Percentiles rank a stretch among this genome's conserved stretches.
Conservation (phyloP, 2,113 vertebrate species). For the Morone saxatilis region DNA sequence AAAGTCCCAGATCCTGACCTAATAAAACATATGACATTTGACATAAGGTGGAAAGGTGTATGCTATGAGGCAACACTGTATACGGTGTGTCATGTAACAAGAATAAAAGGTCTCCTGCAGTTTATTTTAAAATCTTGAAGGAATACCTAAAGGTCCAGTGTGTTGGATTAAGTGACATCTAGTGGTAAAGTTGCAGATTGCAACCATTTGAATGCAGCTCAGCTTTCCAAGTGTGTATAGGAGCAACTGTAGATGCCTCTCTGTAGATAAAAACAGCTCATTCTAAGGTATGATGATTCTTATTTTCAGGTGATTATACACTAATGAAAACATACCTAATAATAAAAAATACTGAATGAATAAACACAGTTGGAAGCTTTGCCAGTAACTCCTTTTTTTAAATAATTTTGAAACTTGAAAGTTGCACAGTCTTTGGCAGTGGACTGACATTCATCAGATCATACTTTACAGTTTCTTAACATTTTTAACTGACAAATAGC, state of each 20-base stretch:
- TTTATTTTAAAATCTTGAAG: neutral
- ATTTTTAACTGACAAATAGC: neutral
- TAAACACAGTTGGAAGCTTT: neutral
- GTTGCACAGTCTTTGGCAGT: neutral
- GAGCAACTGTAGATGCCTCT: too few relatives aligned
- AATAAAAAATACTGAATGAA: neutral
- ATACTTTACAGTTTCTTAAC: neutral
- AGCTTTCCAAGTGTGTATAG: too few relatives aligned
- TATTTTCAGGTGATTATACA: too few relatives aligned
- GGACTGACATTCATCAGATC: neutral
- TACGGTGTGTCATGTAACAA: neutral
- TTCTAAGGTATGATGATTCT: too few relatives aligned
- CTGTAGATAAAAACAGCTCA: too few relatives aligned
- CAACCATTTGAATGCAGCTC: neutral
- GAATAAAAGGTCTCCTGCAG: neutral
- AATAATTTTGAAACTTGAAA: neutral
- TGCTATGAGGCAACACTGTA: slow-evolving; percentile 5
- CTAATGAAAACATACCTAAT: too few relatives aligned
- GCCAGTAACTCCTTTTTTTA: neutral
- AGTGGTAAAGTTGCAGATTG: too few relatives aligned
- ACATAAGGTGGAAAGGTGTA: slow-evolving; percentile 5
- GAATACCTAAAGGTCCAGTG: too few relatives aligned
- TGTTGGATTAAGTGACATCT: too few relatives aligned
- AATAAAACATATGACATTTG: slow-evolving; percentile 21
- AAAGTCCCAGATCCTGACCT: neutral